Percentiles rank a stretch among this genome's conserved stretches.
These are phyloP conservation scores for Leptinotarsa tumamoca DNA, from an alignment of 2,888 invertebrate genomes.

Conservation along the genomic window DNA sequence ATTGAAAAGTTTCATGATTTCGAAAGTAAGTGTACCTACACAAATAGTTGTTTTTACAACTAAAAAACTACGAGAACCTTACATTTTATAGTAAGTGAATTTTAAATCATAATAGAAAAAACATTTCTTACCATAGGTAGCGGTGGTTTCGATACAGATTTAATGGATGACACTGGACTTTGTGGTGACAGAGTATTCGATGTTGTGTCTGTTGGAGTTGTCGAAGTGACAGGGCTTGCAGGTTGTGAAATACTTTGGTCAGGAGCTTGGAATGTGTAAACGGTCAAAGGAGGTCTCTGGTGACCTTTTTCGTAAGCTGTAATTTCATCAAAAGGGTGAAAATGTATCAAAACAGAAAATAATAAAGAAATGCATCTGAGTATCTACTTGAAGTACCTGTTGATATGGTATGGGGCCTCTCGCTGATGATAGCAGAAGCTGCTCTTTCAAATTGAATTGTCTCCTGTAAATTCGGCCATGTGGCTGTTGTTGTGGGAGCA, in stretches of 20 bases:
- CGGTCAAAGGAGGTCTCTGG: constrained; percentile 85
- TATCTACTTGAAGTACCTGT: constrained; percentile 69
- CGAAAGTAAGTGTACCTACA: too few relatives aligned
- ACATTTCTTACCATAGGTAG: constrained; percentile 74
- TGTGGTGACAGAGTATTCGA: constrained; percentile 63
- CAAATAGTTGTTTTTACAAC: too few relatives aligned
- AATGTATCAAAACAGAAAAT: too few relatives aligned
- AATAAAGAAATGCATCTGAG: too few relatives aligned
- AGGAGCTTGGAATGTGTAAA: constrained; percentile 88
- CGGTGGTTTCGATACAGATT: constrained; percentile 70
- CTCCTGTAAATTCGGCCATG: constrained; percentile 85
- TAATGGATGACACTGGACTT: constrained; percentile 61
- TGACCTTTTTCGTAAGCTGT: constrained; percentile 88
- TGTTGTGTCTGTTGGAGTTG: constrained; percentile 57
- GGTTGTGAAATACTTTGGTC: constrained; percentile 72
- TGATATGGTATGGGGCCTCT: constrained; percentile 93
- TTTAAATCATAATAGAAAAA: too few relatives aligned
- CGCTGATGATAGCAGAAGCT: constrained; percentile 79
- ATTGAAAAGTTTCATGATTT: too few relatives aligned
- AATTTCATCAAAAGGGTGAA: not conserved
- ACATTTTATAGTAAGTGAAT: too few relatives aligned
- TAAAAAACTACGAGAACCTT: too few relatives aligned
- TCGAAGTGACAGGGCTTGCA: constrained; percentile 66
- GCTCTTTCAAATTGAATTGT: constrained; percentile 81
- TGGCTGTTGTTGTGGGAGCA: constrained; percentile 71